These are phyloP conservation scores for Jacana jacana DNA, from an alignment of 2,113 vertebrate genomes.

Conservation along the genomic window DNA sequence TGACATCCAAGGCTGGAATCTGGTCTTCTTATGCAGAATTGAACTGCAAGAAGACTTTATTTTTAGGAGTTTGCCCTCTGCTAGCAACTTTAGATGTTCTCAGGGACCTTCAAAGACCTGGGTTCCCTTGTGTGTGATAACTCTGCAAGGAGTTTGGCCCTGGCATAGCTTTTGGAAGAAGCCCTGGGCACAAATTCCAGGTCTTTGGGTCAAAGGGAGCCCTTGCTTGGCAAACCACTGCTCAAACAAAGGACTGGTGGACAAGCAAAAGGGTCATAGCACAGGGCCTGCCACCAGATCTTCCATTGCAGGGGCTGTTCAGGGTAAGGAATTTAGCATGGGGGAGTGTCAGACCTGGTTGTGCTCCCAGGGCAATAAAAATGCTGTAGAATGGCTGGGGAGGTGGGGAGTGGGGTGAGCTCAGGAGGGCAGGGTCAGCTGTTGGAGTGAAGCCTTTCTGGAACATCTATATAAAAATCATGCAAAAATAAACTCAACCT, in stretches of 20 bases:
- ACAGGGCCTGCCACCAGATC: not conserved
- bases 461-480: not conserved
- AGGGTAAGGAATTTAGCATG: fast-evolving
- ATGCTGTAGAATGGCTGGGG: fast-evolving
- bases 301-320: fast-evolving
- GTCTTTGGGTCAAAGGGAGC: not conserved
- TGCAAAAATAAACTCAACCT: not conserved
- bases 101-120: not conserved
- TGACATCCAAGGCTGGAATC: not conserved
- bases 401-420: not conserved
- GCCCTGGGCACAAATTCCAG: not conserved
- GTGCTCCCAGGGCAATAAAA: not conserved
- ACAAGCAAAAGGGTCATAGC: not conserved
- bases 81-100: not conserved
- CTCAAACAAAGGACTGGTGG: not conserved
- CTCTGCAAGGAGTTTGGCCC: not conserved
- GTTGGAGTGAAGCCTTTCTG: not conserved
- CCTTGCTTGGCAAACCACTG: not conserved
- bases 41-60: not conserved
- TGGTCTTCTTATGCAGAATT: not conserved
- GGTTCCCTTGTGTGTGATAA: not conserved
- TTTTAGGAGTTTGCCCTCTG: not conserved
- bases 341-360: not conserved
- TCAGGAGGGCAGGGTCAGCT: not conserved
- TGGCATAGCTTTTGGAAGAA: not conserved